Evolutionary conservation across 1,140 invertebrate genomes (phyloP), one percentile per base, ranked within the genome.

Genomic region (Ceratina calcarata): DNA sequence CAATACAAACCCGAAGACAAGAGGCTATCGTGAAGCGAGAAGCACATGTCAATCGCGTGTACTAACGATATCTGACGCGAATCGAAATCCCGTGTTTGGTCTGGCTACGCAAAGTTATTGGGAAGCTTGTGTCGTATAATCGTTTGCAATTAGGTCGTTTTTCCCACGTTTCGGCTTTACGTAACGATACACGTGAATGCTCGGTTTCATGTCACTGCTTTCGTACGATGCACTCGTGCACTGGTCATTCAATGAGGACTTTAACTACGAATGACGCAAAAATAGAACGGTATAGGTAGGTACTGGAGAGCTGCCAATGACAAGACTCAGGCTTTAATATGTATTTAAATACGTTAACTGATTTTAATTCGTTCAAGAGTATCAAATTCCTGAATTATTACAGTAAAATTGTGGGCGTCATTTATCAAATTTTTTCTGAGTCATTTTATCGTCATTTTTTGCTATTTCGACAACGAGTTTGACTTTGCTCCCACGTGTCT

Each of bases 221-320:
- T 67, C 16, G 37, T n/a, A 16, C 12, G 24, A 0, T 24, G 45
- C 3, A 2, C 4, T 15, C 49, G 51, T 51, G 68, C 45, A 58
- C 12, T 45, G 37, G 37, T 45, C 37, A 45, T 45, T 7, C 15
- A 49, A 15, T 2, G 15, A 2, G 18, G 18, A 64, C 60, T 55
- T 53, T 55, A 22, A 18, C 69, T 22, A 2, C 49, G 16, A 45
- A 13, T n/a, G 16, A n/a, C 20, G 6, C 62, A 55, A 66, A 79
- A 79, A 79, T 79, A 79, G 69, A 74, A 45, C 24, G 24, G 3
- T 13, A 16, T 2, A 72, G 32, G 51, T 22, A 64, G 51, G 32
- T 55, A 61, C 66, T 79, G 78, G 78, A 67, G 1, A 6, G 22
- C 8, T 3, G 78, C 78, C 78, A 79, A 24, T 0, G 3, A 16